Conservation (phyloP, 2,888 invertebrate genomes). For the Drosophila fulvimacula region DNA sequence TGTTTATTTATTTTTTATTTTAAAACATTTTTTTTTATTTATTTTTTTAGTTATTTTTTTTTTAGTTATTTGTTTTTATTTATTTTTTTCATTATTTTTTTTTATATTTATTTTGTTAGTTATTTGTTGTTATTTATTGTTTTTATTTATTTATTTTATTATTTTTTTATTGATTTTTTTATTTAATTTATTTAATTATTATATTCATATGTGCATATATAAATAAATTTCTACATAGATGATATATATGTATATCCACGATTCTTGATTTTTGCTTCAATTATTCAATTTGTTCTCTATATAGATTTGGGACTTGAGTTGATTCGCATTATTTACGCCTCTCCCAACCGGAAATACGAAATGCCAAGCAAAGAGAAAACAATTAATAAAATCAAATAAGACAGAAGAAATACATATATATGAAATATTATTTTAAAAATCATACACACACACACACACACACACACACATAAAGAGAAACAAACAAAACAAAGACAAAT, state of each 20-base stretch:
- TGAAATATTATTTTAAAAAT: too few species aligned
- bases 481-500: constrained; percentile 29
- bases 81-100: too few species aligned
- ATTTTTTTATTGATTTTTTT: too few species aligned
- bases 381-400: constrained; percentile 4
- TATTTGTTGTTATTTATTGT: too few species aligned
- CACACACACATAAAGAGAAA: not conserved
- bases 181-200: not conserved
- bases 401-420: not conserved
- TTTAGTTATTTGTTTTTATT: not conserved
- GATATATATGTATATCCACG: not conserved
- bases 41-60: not conserved
- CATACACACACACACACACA: too few species aligned
- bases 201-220: not conserved
- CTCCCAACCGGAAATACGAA: constrained; percentile 5
- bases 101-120: too few species aligned
- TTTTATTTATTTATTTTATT: too few species aligned
- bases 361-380: constrained; percentile 4
- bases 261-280: not conserved
- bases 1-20: too few species aligned
- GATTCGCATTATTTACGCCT: constrained; percentile 5
- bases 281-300: not conserved
- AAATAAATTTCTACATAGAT: not conserved
- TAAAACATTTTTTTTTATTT: too few species aligned
- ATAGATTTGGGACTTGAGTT: not conserved